These are phyloP conservation scores for Diglossa cyanea DNA, from an alignment of 2,797 vertebrate species.

Conservation along the genomic window DNA sequence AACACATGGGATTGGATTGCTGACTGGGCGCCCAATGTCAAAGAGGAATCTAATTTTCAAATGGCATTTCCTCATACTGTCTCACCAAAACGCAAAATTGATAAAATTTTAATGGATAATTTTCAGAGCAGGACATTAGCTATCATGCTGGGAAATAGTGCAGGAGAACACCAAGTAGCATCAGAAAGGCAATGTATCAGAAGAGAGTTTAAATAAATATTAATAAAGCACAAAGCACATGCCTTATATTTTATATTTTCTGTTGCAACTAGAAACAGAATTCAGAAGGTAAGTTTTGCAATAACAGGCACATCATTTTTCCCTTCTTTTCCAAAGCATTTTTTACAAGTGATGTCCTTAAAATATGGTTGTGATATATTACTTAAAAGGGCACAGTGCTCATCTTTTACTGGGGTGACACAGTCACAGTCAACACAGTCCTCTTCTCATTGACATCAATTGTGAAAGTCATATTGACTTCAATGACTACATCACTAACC, in stretches of 20 bases:
- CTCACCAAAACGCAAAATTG: conserved; percentile 90
- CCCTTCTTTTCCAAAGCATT: background rate
- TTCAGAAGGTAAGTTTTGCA: background rate
- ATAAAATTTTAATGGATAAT: conserved; percentile 97
- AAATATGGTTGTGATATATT: background rate
- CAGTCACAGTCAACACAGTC: background rate
- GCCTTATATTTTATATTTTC: conserved; percentile 4
- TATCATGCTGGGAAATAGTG: conserved; percentile 79
- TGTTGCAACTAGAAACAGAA: conserved; percentile 40
- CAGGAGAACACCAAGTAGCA: conserved; percentile 68
- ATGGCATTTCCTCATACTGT: conserved; percentile 96
- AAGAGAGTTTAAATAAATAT: conserved; percentile 40
- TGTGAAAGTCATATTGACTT: conserved; percentile 3
- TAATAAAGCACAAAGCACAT: conserved; percentile 30
- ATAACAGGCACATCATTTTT: background rate
- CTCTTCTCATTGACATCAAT: background rate
- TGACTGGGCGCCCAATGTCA: conserved; percentile 93
- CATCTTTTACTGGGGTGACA: background rate
- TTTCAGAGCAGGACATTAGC: conserved; percentile 88
- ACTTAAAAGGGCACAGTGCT: background rate
- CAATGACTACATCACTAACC: background rate
- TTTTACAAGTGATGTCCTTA: background rate
- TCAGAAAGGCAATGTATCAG: conserved; percentile 1
- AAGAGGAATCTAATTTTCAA: conserved; percentile 98
- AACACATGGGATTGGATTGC: conserved; percentile 97